Percentiles rank a stretch among this genome's conserved stretches.
Conservation (phyloP, 2,797 vertebrate species). For the Acrocephalus scirpaceus region DNA sequence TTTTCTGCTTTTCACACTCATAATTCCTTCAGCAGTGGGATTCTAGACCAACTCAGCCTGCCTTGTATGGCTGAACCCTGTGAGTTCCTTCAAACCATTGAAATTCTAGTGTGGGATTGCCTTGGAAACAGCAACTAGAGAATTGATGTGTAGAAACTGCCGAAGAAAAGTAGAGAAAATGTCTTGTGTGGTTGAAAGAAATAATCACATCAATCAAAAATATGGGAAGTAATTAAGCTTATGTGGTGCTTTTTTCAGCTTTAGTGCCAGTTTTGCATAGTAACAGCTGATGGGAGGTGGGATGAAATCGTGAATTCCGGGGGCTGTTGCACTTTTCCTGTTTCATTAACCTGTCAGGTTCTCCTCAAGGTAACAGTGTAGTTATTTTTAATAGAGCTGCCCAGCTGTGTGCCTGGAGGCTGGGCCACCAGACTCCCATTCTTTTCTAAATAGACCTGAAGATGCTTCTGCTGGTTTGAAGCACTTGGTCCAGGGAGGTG, state of each 20-base stretch:
- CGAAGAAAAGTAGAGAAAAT: neutral
- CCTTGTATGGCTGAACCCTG: neutral
- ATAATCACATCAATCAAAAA: neutral
- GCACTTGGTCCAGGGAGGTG: neutral
- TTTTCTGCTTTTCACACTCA: neutral
- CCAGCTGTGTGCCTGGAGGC: neutral
- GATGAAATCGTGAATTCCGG: neutral
- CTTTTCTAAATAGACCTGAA: neutral
- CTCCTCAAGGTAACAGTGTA: neutral
- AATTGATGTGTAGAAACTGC: neutral
- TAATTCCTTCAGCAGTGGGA: neutral
- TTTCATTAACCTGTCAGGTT: neutral
- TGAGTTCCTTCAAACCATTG: neutral
- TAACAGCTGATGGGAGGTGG: neutral
- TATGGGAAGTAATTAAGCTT: neutral
- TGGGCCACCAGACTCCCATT: neutral
- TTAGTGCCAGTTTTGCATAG: neutral
- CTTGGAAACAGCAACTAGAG: conserved; percentile 29
- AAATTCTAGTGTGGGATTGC: neutral
- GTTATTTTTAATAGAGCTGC: neutral
- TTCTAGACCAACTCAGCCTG: neutral
- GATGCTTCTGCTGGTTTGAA: neutral
- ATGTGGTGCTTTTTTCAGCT: neutral
- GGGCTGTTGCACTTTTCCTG: neutral
- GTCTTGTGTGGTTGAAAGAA: neutral